These are phyloP conservation scores for Astyanax mexicanus DNA, from an alignment of 2,797 vertebrate genomes.

Conservation along the genomic window DNA sequence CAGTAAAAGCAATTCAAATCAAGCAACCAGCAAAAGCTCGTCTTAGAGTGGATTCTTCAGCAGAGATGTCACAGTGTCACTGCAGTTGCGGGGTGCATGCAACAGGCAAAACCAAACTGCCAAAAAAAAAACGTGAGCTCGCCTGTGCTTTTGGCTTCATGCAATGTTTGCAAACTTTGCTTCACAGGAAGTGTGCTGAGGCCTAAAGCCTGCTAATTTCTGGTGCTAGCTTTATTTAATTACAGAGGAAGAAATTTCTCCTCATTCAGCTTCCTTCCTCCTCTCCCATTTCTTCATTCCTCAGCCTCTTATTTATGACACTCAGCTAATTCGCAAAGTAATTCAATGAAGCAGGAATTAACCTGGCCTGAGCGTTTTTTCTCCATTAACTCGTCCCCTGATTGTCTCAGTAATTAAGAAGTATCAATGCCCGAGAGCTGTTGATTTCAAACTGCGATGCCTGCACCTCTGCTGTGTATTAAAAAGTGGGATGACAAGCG, in stretches of 20 bases:
- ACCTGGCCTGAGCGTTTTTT: slow-evolving; percentile 74
- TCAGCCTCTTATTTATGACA: slow-evolving; percentile 70
- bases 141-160: too few relatives aligned
- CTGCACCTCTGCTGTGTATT: slow-evolving; percentile 59
- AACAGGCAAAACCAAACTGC: too few relatives aligned
- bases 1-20: too few relatives aligned
- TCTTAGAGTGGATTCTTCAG: too few relatives aligned
- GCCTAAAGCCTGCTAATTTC: slow-evolving; percentile 42
- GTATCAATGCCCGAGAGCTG: slow-evolving; percentile 69
- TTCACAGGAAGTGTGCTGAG: too few relatives aligned
- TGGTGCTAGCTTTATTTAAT: slow-evolving; percentile 40
- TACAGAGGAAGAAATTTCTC: slow-evolving; percentile 46
- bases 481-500: slow-evolving; percentile 56
- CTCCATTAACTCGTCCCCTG: slow-evolving; percentile 68
- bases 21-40: too few relatives aligned
- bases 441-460: slow-evolving; percentile 64
- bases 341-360: slow-evolving; percentile 81
- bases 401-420: slow-evolving; percentile 78
- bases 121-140: too few relatives aligned
- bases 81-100: too few relatives aligned
- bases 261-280: slow-evolving; percentile 30
- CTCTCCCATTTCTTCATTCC: slow-evolving; percentile 66
- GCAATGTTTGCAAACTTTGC: too few relatives aligned
- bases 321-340: slow-evolving; percentile 70
- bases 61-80: too few relatives aligned